Evolutionary conservation across 2,888 invertebrate genomes (phyloP).

Genomic region (Leptura quadrifasciata): DNA sequence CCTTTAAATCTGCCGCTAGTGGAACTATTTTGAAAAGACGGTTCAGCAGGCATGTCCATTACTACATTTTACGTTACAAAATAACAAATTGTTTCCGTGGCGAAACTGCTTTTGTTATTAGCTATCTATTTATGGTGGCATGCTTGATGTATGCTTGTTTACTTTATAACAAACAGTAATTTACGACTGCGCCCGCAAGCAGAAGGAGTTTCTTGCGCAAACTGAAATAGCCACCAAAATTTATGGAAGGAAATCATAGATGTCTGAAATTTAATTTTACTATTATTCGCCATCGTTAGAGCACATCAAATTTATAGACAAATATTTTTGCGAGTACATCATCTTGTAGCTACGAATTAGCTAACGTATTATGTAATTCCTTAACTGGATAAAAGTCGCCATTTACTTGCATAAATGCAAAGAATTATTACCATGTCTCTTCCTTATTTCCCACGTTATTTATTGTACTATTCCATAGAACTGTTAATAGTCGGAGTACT

Average conservation of each 20-base stretch:
- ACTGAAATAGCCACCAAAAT: slow-evolving; percentile 7
- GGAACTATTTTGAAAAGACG: too few relatives aligned
- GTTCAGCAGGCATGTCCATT: too few relatives aligned
- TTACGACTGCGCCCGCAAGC: neutral
- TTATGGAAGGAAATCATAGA: neutral
- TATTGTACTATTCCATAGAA: neutral
- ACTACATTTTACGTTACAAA: neutral
- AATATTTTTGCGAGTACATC: slow-evolving; percentile 7
- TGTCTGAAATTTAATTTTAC: neutral
- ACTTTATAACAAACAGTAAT: neutral
- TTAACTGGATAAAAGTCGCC: neutral
- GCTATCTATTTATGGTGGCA: neutral
- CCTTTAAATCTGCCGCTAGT: too few relatives aligned
- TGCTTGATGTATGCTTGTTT: neutral
- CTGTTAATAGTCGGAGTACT: neutral
- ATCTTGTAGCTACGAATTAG: neutral
- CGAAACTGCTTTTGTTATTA: neutral
- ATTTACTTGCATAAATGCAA: slow-evolving; percentile 1
- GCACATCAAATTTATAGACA: neutral
- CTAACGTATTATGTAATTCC: neutral
- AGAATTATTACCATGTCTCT: neutral
- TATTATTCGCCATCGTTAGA: slow-evolving; percentile 7
- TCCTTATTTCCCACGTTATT: slow-evolving; percentile 1
- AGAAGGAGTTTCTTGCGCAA: neutral
- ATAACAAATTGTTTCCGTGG: neutral